Evolutionary conservation across 1,140 invertebrate species (phyloP).

Genomic region (Charaxes varanes): DNA sequence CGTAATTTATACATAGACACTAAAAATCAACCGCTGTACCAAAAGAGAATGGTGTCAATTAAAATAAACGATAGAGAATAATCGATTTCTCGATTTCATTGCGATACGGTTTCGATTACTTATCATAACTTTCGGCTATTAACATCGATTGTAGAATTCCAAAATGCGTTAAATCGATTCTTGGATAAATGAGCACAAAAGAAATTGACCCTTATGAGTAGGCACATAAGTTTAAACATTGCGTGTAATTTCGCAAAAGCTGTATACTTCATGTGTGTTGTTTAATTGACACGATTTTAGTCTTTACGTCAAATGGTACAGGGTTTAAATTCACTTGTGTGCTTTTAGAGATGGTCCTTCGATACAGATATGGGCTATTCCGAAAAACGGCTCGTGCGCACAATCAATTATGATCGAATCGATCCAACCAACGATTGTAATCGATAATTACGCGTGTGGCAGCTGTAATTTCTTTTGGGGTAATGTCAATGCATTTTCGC

Average conservation of each 20-base stretch:
- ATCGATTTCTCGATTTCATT: slow-evolving; percentile 25
- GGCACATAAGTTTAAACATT: neutral
- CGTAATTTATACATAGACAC: slow-evolving; percentile 2
- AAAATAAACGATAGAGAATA: slow-evolving; percentile 33
- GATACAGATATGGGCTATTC: slow-evolving; percentile 18
- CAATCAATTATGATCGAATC: slow-evolving; percentile 57
- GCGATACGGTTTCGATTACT: slow-evolving; percentile 37
- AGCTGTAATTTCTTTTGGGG: slow-evolving; percentile 45
- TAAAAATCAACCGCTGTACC: slow-evolving; percentile 6
- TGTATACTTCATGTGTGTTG: too few relatives aligned
- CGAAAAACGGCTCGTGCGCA: slow-evolving; percentile 43
- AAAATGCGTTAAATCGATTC: slow-evolving; percentile 13
- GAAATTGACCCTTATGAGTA: slow-evolving; percentile 9
- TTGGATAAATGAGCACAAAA: neutral
- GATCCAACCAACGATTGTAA: slow-evolving; percentile 52
- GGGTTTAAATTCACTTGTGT: slow-evolving; percentile 5
- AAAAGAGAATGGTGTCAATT: slow-evolving; percentile 20
- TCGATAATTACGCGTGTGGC: slow-evolving; percentile 49
- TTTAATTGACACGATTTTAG: too few relatives aligned
- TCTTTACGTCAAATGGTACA: neutral
- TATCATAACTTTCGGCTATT: slow-evolving; percentile 47
- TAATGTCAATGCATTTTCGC: slow-evolving; percentile 30
- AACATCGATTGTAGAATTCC: slow-evolving; percentile 35
- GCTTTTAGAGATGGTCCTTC: slow-evolving; percentile 8
- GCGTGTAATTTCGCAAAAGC: too few relatives aligned